These are phyloP conservation scores for Microplitis manilae DNA, from an alignment of 2,888 invertebrate species.

Conservation along the genomic window DNA sequence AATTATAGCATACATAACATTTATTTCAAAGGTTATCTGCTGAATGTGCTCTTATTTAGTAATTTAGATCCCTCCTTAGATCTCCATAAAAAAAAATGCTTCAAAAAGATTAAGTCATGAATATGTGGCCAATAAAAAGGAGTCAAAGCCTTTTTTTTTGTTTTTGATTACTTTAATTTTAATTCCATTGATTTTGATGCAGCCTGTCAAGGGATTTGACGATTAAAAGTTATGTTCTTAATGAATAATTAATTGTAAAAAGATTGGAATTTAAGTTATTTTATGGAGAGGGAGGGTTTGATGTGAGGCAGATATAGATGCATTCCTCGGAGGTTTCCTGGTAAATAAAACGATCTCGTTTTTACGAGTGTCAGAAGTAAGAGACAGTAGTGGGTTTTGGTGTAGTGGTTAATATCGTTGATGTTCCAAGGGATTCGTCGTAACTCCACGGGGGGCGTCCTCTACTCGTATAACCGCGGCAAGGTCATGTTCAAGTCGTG, in stretches of 20 bases:
- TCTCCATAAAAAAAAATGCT: background rate
- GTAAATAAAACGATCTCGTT: background rate
- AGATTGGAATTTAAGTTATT: background rate
- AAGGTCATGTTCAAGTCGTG: slow-evolving; percentile 51
- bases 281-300: background rate
- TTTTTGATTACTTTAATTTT: background rate
- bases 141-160: background rate
- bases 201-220: background rate
- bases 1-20: background rate
- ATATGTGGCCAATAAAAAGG: background rate
- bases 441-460: slow-evolving; percentile 63
- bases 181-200: background rate
- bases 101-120: background rate
- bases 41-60: background rate
- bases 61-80: background rate
- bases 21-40: background rate
- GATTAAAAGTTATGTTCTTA: background rate
- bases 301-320: background rate
- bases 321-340: background rate
- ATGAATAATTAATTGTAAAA: background rate
- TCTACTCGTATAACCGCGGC: slow-evolving; percentile 46
- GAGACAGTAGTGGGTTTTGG: background rate
- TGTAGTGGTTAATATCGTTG: background rate
- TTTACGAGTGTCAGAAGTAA: background rate
- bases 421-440: slow-evolving; percentile 61